phyloP scores from a whole-genome alignment of 2,113 vertebrate species.

The Atractosteus spatula region DNA sequence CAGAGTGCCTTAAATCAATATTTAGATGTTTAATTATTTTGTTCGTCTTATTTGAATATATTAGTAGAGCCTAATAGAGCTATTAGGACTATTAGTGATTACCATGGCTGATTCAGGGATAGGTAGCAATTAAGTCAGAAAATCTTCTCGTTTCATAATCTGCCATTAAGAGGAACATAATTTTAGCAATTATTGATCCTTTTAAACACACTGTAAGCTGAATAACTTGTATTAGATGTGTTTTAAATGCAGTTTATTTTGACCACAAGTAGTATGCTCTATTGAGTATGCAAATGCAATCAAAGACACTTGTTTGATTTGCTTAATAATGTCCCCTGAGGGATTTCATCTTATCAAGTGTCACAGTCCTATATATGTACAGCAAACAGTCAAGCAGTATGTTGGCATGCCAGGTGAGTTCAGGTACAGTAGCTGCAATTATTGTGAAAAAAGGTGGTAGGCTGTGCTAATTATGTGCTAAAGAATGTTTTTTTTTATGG shows the following conservation, averaged over 20 bases:
- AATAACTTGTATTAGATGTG: slow-evolving; percentile 13
- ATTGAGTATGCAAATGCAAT: slow-evolving; percentile 26
- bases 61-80: slow-evolving; percentile 59
- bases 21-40: slow-evolving; percentile 71
- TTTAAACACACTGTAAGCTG: slow-evolving; percentile 47
- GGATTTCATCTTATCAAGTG: not conserved
- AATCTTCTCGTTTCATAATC: slow-evolving; percentile 54
- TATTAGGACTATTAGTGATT: slow-evolving; percentile 63
- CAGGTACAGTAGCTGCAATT: not conserved
- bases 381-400: not conserved
- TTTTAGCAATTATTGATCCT: slow-evolving; percentile 67
- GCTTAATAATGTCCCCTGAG: slow-evolving; percentile 11
- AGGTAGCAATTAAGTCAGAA: slow-evolving; percentile 64
- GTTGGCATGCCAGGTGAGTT: not conserved
- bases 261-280: slow-evolving; percentile 12
- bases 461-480: too few species aligned
- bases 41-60: slow-evolving; percentile 64
- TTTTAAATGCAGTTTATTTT: slow-evolving; percentile 16
- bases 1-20: slow-evolving; percentile 62
- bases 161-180: slow-evolving; percentile 67
- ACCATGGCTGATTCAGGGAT: slow-evolving; percentile 66
- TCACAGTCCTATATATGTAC: not conserved
- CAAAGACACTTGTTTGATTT: slow-evolving; percentile 22
- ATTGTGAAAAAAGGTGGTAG: too few species aligned
- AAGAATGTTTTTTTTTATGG: too few species aligned